Conservation (phyloP, 2,113 vertebrate species). For the Tympanuchus pallidicinctus region DNA sequence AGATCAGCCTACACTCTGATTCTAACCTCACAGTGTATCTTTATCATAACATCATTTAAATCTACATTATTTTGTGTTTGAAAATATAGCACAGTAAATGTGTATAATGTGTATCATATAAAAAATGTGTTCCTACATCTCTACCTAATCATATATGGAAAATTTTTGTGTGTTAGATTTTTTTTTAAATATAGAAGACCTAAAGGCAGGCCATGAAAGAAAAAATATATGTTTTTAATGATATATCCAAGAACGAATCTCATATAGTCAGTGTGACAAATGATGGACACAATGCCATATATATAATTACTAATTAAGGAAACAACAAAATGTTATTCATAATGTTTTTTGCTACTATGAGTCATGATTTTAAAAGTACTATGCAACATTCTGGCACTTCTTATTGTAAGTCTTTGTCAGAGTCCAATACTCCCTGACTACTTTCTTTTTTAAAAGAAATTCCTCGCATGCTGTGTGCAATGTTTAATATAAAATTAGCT, state of each 20-base stretch:
- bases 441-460: background rate
- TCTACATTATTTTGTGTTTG: background rate
- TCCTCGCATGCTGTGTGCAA: background rate
- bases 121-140: background rate
- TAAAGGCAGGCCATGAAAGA: background rate
- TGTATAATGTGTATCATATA: background rate
- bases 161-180: background rate
- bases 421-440: background rate
- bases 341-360: background rate
- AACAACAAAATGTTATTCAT: rapidly evolving
- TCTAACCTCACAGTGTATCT: background rate
- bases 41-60: background rate
- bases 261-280: background rate
- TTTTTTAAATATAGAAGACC: too few species aligned
- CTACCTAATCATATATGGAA: rapidly evolving
- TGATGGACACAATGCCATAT: background rate
- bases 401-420: background rate
- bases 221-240: background rate
- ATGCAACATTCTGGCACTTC: background rate
- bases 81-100: background rate
- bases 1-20: background rate
- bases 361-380: background rate
- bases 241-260: background rate
- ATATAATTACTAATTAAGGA: background rate
- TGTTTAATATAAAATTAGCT: background rate